Evolutionary conservation across 92 coral and sea anemone genomes (phyloP).

Genomic region (Nematostella vectensis): DNA sequence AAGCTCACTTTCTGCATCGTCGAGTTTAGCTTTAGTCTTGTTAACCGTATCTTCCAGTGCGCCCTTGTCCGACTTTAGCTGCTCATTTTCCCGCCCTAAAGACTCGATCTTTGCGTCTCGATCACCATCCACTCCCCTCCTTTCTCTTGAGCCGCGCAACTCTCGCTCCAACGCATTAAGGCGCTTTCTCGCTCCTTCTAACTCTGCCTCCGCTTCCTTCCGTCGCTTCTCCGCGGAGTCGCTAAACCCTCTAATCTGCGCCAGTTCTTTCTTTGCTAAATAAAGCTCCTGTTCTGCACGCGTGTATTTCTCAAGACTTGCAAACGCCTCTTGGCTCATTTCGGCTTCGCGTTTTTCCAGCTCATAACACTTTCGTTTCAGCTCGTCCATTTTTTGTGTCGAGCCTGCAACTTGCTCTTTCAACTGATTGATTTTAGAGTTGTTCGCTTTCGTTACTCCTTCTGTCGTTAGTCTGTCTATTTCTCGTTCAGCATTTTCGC

Average conservation of each 20-base stretch:
- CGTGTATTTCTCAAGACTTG: slow-evolving; percentile 60
- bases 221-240: slow-evolving; percentile 50
- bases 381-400: slow-evolving; percentile 31
- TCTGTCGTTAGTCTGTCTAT: slow-evolving; percentile 67
- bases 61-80: slow-evolving; percentile 29
- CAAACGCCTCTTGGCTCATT: slow-evolving; percentile 47
- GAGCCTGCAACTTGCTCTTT: slow-evolving; percentile 34
- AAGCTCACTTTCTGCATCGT: slow-evolving; percentile 43
- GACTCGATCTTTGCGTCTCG: slow-evolving; percentile 10
- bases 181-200: slow-evolving; percentile 24
- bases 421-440: slow-evolving; percentile 35
- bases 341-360: slow-evolving; percentile 47
- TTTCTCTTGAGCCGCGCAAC: slow-evolving; percentile 9
- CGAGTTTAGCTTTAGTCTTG: slow-evolving; percentile 31
- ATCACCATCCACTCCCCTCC: background rate
- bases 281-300: slow-evolving; percentile 68
- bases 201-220: slow-evolving; percentile 44
- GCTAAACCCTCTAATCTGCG: slow-evolving; percentile 58
- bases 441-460: slow-evolving; percentile 35
- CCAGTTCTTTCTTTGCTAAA: slow-evolving; percentile 54
- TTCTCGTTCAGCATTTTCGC: slow-evolving; percentile 69
- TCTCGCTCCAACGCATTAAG: slow-evolving; percentile 35
- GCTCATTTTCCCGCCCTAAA: slow-evolving; percentile 27
- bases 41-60: slow-evolving; percentile 26
- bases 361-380: slow-evolving; percentile 38